phyloP scores from a whole-genome alignment of 2,797 vertebrate genomes.

The Syngnathus rostellatus region DNA sequence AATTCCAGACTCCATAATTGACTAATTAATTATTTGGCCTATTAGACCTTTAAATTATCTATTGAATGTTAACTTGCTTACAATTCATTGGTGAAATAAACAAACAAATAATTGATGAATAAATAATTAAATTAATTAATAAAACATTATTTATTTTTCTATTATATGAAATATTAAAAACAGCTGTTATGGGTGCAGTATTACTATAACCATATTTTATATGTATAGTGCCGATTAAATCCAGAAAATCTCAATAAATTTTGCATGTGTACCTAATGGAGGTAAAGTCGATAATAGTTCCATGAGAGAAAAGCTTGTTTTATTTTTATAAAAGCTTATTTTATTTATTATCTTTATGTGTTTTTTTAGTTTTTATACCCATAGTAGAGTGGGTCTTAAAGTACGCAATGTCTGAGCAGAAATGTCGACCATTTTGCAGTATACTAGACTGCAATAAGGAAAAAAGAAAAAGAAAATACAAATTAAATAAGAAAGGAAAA shows the following conservation, averaged over 20 bases:
- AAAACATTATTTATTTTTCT: too few species aligned
- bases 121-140: too few species aligned
- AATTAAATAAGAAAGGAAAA: not conserved
- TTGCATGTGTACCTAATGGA: not conserved
- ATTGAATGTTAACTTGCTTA: not conserved
- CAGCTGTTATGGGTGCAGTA: too few species aligned
- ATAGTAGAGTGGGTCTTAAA: not conserved
- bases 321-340: too few species aligned
- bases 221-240: not conserved
- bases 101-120: too few species aligned
- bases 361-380: not conserved
- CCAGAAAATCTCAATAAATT: not conserved
- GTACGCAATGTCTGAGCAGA: not conserved
- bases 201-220: too few species aligned
- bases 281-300: not conserved
- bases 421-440: not conserved
- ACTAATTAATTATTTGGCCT: conserved; percentile 12
- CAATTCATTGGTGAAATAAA: too few species aligned
- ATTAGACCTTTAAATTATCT: not conserved
- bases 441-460: not conserved
- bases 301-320: not conserved
- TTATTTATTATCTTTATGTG: too few species aligned
- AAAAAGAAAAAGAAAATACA: not conserved
- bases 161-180: too few species aligned
- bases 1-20: conserved; percentile 30